Percentiles rank a stretch among this genome's conserved stretches.
Evolutionary conservation across 2,113 vertebrate species (phyloP).

Genomic region (Athene cunicularia): DNA sequence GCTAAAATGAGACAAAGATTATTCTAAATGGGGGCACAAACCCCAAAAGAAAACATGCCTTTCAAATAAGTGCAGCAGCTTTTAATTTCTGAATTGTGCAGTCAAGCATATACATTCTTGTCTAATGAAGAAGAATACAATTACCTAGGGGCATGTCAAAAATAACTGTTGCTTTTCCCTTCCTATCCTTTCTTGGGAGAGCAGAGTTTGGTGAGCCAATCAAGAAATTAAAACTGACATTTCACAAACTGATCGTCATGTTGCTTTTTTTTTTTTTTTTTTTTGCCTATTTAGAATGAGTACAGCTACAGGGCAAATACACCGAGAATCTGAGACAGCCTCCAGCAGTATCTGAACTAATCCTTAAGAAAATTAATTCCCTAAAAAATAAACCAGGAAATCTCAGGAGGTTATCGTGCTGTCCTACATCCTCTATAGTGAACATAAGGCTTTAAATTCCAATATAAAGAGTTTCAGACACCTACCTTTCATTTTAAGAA

Average conservation of each 20-base stretch:
- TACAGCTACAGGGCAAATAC: conserved; percentile 28
- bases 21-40: conserved; percentile 56
- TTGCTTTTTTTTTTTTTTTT: conserved; percentile 8
- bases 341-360: conserved; percentile 1
- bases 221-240: conserved; percentile 74
- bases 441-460: neutral
- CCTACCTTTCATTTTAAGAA: neutral
- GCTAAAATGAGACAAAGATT: conserved; percentile 29
- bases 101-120: conserved; percentile 33
- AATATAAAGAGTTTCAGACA: neutral
- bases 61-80: conserved; percentile 45
- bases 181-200: conserved; percentile 32
- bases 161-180: conserved; percentile 54
- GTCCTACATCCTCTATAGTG: neutral
- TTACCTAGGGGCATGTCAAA: conserved; percentile 55
- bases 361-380: conserved; percentile 15
- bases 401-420: neutral
- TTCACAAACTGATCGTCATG: conserved; percentile 48
- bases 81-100: conserved; percentile 50
- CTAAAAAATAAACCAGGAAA: neutral
- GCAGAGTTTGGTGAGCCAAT: conserved; percentile 60
- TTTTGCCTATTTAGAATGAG: conserved; percentile 18
- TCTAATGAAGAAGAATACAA: conserved; percentile 55
- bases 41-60: conserved; percentile 52
- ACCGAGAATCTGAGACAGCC: neutral